Conservation (phyloP, 2,113 vertebrate species). For the Struthidea cinerea region DNA sequence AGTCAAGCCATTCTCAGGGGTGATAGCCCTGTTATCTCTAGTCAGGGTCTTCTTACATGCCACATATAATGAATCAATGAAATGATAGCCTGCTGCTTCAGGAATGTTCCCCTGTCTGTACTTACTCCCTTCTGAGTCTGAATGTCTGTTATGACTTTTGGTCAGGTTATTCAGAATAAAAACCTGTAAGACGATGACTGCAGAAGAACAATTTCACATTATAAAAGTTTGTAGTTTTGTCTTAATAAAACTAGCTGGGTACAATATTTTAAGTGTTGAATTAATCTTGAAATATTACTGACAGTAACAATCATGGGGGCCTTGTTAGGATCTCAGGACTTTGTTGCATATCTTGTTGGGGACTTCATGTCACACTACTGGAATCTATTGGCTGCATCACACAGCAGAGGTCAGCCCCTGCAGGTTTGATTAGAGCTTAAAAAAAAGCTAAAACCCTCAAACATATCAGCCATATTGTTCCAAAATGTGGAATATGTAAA, state of each 20-base stretch:
- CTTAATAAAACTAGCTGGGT: not conserved
- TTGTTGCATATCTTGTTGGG: not conserved
- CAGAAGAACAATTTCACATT: not conserved
- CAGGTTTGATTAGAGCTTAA: not conserved
- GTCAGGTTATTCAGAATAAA: not conserved
- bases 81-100: not conserved
- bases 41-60: not conserved
- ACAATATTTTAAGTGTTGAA: not conserved
- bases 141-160: not conserved
- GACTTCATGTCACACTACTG: not conserved
- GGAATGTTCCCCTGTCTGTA: not conserved
- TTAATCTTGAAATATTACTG: not conserved
- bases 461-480: not conserved
- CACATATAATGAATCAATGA: not conserved
- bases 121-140: not conserved
- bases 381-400: not conserved
- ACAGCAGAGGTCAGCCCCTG: not conserved
- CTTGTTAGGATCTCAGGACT: not conserved
- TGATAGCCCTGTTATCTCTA: not conserved
- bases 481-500: not conserved
- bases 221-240: not conserved
- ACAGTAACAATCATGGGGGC: not conserved
- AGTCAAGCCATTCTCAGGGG: not conserved
- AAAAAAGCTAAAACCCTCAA: not conserved
- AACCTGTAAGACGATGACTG: accelerated